Evolutionary conservation across 2,888 invertebrate genomes (phyloP), one percentile per base, ranked within the genome.

Genomic region (Himalopsyche kuldschensis): DNA sequence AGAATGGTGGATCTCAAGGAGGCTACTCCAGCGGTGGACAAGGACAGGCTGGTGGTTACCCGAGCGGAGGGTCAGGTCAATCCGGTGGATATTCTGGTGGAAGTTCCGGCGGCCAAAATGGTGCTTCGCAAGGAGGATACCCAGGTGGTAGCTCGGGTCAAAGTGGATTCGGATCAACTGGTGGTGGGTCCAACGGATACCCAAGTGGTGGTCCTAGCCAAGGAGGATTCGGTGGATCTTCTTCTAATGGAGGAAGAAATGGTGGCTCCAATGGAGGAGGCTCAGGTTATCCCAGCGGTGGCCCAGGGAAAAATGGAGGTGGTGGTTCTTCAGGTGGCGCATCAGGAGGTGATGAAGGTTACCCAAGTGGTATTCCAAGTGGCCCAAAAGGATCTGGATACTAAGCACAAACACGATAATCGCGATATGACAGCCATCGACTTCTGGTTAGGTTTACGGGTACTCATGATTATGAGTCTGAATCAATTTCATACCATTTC

Each of bases 371-470:
- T 46, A 82, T 81, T 30, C 79, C 77, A 48, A 35, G 80, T 24
- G 91, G 91, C 1, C 89, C 88, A 1, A 88, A 90, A 80, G 91
- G 91, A n/a, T 90, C 91, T 3, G 91, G 91, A 81, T 91, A 90
- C 87, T 91, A 86, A 89, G 1, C 24, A 20, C 20, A 69, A n/a
- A 77, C 32, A 77, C 1, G 35, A 78, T 46, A 78, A 48, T 48
- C 27, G 78, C 41, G 55, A 55, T 78, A 78, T 48, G 15, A 15
- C 55, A 20, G 55, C 20, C 55, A 24, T 8, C 5, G 76, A 78
- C 31, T 17, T 75, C 78, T 63, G 27, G 69, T 82, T 69, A 32
- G 31, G 24, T 78, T 75, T 79, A 80, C 78, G 48, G 83, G 69
- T 81, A 76, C 55, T 80, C 76, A 31, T 77, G 30, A 41, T n/a